Conservation (phyloP, 92 coral and sea anemone genomes). For the Umimayanthus kanabou region DNA sequence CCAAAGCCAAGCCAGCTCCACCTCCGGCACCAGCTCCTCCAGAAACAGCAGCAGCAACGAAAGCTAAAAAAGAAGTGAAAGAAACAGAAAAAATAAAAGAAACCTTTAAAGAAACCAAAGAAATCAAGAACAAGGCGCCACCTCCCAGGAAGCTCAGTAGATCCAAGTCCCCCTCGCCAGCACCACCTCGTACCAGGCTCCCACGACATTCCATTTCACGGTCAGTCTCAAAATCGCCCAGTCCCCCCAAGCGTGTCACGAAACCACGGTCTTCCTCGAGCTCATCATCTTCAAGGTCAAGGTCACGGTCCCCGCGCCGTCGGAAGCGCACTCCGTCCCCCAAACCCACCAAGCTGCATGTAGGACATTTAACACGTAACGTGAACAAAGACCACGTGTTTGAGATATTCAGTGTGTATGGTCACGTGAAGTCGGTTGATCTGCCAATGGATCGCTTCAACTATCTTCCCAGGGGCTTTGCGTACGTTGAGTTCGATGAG, state of each 20-base stretch:
- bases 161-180: conserved; percentile 65
- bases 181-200: conserved; percentile 68
- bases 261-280: conserved; percentile 81
- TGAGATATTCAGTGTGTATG: conserved; percentile 96
- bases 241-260: conserved; percentile 64
- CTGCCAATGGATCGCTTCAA: conserved; percentile 91
- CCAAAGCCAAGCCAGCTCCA: conserved; percentile 56
- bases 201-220: conserved; percentile 81
- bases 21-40: conserved; percentile 17
- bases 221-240: conserved; percentile 76
- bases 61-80: conserved; percentile 66
- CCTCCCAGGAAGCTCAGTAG: conserved; percentile 77
- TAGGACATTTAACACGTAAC: conserved; percentile 89
- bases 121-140: conserved; percentile 70
- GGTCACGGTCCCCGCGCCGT: conserved; percentile 88
- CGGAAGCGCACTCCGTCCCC: conserved; percentile 96
- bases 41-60: conserved; percentile 36
- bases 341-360: conserved; percentile 83
- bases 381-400: conserved; percentile 94
- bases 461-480: conserved; percentile 86
- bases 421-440: conserved; percentile 89
- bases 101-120: conserved; percentile 68
- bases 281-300: conserved; percentile 77
- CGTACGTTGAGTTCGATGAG: conserved; percentile 91
- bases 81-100: conserved; percentile 76